Conservation (phyloP, 2,113 vertebrate species). For the Rattus rattus region DNA sequence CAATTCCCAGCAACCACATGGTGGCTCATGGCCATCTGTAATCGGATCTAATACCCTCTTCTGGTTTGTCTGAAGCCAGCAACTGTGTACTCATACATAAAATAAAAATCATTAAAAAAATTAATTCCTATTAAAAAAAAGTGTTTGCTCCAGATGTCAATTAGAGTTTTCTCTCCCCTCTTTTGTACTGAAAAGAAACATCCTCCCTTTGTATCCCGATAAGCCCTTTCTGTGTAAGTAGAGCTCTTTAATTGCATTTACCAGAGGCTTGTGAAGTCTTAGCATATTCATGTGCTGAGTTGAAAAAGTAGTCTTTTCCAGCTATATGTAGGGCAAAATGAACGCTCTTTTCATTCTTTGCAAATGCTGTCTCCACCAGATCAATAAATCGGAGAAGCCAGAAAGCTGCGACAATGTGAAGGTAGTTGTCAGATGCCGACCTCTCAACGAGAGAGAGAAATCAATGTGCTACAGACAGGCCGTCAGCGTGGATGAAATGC, state of each 20-base stretch:
- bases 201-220: background rate
- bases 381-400: constrained; percentile 91
- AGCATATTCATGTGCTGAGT: background rate
- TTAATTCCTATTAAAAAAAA: no score
- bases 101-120: no score
- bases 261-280: background rate
- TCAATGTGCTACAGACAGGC: constrained; percentile 92
- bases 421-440: constrained; percentile 97
- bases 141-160: constrained; percentile 6
- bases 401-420: constrained; percentile 97
- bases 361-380: constrained; percentile 90
- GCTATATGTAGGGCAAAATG: constrained; percentile 39
- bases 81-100: no score
- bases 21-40: no score
- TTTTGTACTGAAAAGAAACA: constrained; percentile 51
- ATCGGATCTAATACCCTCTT: no score
- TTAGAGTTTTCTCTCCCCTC: background rate
- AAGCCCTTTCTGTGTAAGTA: background rate
- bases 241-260: constrained; percentile 51
- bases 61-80: no score
- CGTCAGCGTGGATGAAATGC: constrained; percentile 95
- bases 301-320: constrained; percentile 28
- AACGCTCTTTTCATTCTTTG: constrained; percentile 21
- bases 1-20: no score
- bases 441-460: constrained; percentile 96